phyloP scores from a whole-genome alignment of 2,113 vertebrate species.

The Oncorhynchus clarkii region DNA sequence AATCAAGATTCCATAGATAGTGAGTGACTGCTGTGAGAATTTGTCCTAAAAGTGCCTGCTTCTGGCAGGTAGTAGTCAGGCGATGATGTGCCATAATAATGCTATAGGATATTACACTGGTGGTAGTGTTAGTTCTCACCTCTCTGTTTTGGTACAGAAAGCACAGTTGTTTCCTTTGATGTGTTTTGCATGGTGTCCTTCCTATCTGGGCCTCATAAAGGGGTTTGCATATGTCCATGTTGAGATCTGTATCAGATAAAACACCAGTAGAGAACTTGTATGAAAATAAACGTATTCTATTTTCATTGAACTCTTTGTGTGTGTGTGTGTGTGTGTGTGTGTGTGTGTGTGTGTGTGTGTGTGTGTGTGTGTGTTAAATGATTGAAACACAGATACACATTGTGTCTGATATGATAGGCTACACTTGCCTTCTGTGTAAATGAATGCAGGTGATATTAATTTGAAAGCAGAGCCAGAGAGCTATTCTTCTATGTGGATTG shows the following conservation, averaged over 20 bases:
- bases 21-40: no score
- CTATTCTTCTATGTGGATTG: neutral
- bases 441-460: neutral
- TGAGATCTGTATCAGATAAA: slow-evolving; percentile 46
- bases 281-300: slow-evolving; percentile 29
- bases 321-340: neutral
- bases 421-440: neutral
- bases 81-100: neutral
- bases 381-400: neutral
- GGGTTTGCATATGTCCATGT: slow-evolving; percentile 63
- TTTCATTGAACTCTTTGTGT: neutral
- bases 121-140: neutral
- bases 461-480: neutral
- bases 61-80: no score
- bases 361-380: neutral
- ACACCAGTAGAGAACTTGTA: slow-evolving; percentile 25
- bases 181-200: slow-evolving; percentile 61
- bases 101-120: slow-evolving; percentile 10
- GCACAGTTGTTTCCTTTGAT: slow-evolving; percentile 18
- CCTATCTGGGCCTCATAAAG: slow-evolving; percentile 4
- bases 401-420: neutral
- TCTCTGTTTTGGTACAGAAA: neutral
- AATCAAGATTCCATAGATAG: no score
- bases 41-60: no score
- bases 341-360: slow-evolving; percentile 8